Evolutionary conservation across 2,113 vertebrate species (phyloP).

Genomic region (Gobius niger): DNA sequence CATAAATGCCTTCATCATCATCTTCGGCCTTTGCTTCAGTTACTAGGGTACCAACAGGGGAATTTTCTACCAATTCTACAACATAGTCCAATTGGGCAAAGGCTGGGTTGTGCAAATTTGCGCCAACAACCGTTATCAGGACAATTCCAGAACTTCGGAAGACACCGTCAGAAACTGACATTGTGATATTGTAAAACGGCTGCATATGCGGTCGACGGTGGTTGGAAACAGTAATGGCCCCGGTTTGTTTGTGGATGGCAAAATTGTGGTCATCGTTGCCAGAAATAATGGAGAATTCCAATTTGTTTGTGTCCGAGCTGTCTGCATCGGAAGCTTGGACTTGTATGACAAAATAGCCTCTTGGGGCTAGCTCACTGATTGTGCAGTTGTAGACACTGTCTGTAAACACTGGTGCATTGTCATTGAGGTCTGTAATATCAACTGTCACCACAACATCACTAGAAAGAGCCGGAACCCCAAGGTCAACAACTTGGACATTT

Average conservation of each 20-base stretch:
- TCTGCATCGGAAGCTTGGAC: conserved; percentile 92
- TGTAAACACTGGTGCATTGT: conserved; percentile 89
- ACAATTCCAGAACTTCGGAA: conserved; percentile 89
- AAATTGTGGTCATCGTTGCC: conserved; percentile 93
- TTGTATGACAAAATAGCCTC: conserved; percentile 89
- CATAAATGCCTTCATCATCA: conserved; percentile 85
- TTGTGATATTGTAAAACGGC: conserved; percentile 81
- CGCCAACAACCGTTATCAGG: conserved; percentile 81
- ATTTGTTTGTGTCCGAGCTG: conserved; percentile 78
- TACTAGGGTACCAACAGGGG: conserved; percentile 85
- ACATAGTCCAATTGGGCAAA: conserved; percentile 91
- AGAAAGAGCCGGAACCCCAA: conserved; percentile 89
- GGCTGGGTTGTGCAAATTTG: conserved; percentile 89
- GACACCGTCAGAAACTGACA: conserved; percentile 93
- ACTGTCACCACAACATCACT: conserved; percentile 81
- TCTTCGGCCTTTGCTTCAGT: conserved; percentile 85
- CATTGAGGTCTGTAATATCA: conserved; percentile 89
- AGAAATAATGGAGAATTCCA: conserved; percentile 89
- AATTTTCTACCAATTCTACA: conserved; percentile 91
- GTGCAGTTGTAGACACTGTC: conserved; percentile 84
- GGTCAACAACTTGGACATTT: conserved; percentile 84
- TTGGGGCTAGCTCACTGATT: conserved; percentile 85
- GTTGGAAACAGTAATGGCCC: conserved; percentile 86
- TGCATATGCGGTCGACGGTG: conserved; percentile 81
- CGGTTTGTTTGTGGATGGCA: conserved; percentile 83